Evolutionary conservation across 2,888 invertebrate genomes (phyloP).

Genomic region (Dysmachus trigonus): DNA sequence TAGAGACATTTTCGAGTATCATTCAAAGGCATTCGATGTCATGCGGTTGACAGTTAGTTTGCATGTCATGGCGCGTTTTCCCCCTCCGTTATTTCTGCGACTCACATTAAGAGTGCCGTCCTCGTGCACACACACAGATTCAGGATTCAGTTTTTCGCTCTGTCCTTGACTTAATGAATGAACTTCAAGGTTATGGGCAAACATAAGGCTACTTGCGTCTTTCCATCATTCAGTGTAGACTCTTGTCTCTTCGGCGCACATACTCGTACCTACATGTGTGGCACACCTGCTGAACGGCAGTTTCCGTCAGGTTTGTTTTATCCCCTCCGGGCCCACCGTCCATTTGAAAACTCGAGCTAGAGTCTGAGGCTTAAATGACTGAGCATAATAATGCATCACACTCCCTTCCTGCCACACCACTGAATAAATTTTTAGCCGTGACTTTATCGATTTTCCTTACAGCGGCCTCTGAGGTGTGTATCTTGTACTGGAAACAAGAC

Average conservation of each 20-base stretch:
- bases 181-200: constrained; percentile 30
- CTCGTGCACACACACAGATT: not conserved
- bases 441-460: not conserved
- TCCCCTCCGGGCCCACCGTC: not conserved
- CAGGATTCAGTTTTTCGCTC: not conserved
- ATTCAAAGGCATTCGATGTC: not conserved
- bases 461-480: not conserved
- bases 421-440: constrained; percentile 12
- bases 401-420: constrained; percentile 7
- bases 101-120: not conserved
- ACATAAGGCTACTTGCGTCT: not conserved
- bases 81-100: not conserved
- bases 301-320: not conserved
- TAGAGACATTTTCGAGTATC: not conserved
- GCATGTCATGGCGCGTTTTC: not conserved
- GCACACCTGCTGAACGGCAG: not conserved
- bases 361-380: not conserved
- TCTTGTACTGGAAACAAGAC: not conserved
- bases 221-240: not conserved
- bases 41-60: constrained; percentile 1
- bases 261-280: not conserved
- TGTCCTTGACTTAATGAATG: constrained; percentile 35
- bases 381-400: not conserved
- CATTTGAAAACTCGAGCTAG: not conserved
- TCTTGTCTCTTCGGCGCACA: not conserved